Conservation (phyloP, 2,888 invertebrate genomes). For the Melolontha melolontha region DNA sequence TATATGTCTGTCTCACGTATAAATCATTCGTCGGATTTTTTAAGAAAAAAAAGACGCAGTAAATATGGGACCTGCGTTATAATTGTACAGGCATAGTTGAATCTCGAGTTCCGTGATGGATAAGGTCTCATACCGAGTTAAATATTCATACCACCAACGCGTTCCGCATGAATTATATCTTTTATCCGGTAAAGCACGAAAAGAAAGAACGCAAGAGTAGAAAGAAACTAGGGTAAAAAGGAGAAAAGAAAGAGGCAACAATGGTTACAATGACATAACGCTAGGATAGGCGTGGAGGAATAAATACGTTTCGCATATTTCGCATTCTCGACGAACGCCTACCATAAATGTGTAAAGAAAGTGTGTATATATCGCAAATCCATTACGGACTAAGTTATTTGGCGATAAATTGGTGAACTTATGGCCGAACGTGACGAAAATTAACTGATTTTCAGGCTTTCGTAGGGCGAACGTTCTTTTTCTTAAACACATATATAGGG, state of each 20-base stretch:
- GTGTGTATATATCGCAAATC: slow-evolving; percentile 37
- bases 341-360: slow-evolving; percentile 28
- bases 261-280: slow-evolving; percentile 7
- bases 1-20: slow-evolving; percentile 39
- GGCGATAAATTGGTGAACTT: slow-evolving; percentile 28
- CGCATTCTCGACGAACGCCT: slow-evolving; percentile 20
- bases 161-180: slow-evolving; percentile 49
- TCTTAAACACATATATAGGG: too few species aligned
- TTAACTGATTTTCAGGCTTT: slow-evolving; percentile 2
- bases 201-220: slow-evolving; percentile 10
- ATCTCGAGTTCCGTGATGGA: slow-evolving; percentile 49
- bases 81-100: slow-evolving; percentile 48
- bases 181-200: slow-evolving; percentile 27
- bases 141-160: slow-evolving; percentile 51
- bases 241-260: background rate
- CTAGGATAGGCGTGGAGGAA: slow-evolving; percentile 7
- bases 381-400: slow-evolving; percentile 32
- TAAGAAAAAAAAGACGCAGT: slow-evolving; percentile 43
- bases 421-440: slow-evolving; percentile 29
- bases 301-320: slow-evolving; percentile 25
- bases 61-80: slow-evolving; percentile 48
- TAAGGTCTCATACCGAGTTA: slow-evolving; percentile 50
- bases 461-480: too few species aligned
- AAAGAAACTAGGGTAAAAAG: background rate
- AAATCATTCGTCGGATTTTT: slow-evolving; percentile 42